Evolutionary conservation across 2,888 invertebrate species (phyloP), one percentile per base, ranked within the genome.

Genomic region (Plebejus melissa): DNA sequence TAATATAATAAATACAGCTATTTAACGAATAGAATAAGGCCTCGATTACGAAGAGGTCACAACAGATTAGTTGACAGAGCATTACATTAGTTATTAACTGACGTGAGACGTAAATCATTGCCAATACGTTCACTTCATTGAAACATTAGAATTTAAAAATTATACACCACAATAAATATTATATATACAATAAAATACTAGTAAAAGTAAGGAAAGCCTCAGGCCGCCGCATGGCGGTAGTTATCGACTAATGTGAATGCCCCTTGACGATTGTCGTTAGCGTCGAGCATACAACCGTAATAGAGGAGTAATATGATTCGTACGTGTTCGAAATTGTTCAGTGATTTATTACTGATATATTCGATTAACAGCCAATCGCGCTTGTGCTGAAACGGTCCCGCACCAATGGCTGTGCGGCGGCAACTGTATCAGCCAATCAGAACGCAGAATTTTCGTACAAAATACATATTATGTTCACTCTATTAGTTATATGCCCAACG

Each of bases 231-330:
- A 28, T 46, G 70, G 74, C 75, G 46, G 38, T n/a, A 71, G 72
- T 50, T 54, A 54, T 72, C 72, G 72, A 72, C 72, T 72, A 72
- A 72, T 72, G 72, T 72, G 50, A 72, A 72, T 54, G 72, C 32
- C 28, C 46, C 71, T 9, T 41, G 41, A 41, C 54, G 76, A 65
- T 71, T n/a, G 32, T 79, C 81, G 88, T 54, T 16, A 54, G 54
- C 54, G 13, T 54, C 54, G 54, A 54, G 54, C 54, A 54, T 54
- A 54, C 54, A 54, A 54, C 54, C 16, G 1, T 54, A 54, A 54
- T 54, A 54, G 54, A 54, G 54, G 54, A 16, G 54, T 54, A 54
- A 54, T 54, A 54, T 54, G 54, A 16, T 54, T 54, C 54, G 54
- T 54, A 54, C 54, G 4, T 46, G 3, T 54, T 54, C 16, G 16